Percentiles rank a stretch among this genome's conserved stretches.
phyloP scores from a whole-genome alignment of 2,797 vertebrate genomes.

The Merluccius polli region DNA sequence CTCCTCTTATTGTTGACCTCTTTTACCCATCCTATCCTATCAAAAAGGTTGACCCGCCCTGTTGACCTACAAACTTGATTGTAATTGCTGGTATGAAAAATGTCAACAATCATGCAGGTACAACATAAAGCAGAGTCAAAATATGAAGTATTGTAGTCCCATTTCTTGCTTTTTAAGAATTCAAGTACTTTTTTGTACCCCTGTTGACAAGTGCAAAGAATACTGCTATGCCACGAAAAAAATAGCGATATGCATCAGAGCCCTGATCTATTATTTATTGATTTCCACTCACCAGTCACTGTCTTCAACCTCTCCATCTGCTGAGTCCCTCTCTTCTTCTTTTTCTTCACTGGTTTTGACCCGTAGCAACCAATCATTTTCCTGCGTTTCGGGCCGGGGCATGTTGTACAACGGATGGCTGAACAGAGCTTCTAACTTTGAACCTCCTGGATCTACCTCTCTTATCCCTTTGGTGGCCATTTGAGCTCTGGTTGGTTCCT shows the following conservation, averaged over 20 bases:
- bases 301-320: constrained; percentile 16
- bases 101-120: not conserved
- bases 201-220: not conserved
- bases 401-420: constrained; percentile 77
- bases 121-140: too few species aligned
- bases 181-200: not conserved
- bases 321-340: constrained; percentile 23
- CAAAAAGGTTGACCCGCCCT: too few species aligned
- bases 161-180: not conserved
- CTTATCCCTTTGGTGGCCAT: constrained; percentile 5
- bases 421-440: constrained; percentile 74
- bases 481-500: constrained; percentile 13
- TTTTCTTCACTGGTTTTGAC: constrained; percentile 61
- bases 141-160: too few species aligned
- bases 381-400: constrained; percentile 51
- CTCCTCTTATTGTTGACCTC: too few species aligned
- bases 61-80: not conserved
- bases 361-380: constrained; percentile 78
- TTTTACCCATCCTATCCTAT: too few species aligned
- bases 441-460: constrained; percentile 10
- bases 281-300: constrained; percentile 53
- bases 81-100: not conserved
- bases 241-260: not conserved
- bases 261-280: not conserved
- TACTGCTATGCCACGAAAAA: not conserved